Conservation (phyloP, 2,797 vertebrate genomes). For the Melanotaenia pygmaea region DNA sequence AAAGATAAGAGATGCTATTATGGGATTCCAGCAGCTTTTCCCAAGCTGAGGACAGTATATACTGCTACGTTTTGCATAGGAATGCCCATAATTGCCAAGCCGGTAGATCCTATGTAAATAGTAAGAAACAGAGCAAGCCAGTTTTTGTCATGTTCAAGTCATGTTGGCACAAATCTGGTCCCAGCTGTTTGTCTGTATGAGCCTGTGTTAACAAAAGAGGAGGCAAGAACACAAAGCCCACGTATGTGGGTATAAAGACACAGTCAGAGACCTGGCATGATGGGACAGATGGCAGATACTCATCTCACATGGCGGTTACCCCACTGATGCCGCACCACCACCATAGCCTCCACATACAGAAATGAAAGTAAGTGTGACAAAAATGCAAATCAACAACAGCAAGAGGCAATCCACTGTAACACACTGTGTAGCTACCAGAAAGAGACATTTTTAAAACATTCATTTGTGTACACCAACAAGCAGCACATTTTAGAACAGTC, state of each 20-base stretch:
- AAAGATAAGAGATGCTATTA: constrained; percentile 15
- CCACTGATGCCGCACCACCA: constrained; percentile 5
- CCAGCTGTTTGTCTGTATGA: constrained; percentile 43
- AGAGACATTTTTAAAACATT: neutral
- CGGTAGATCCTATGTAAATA: constrained; percentile 45
- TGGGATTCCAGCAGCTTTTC: constrained; percentile 15
- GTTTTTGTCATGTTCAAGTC: constrained; percentile 44
- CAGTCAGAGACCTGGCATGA: constrained; percentile 40
- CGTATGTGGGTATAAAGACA: constrained; percentile 40
- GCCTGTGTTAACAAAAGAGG: constrained; percentile 12
- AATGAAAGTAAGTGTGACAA: constrained; percentile 26
- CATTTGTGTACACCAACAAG: neutral
- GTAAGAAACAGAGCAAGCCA: constrained; percentile 55
- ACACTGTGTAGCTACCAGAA: neutral
- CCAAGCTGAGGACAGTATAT: neutral
- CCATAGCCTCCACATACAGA: constrained; percentile 5
- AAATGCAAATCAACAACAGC: constrained; percentile 37
- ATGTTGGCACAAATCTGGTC: constrained; percentile 46
- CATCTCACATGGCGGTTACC: constrained; percentile 22
- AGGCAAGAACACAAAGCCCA: constrained; percentile 2
- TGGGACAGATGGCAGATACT: constrained; percentile 60
- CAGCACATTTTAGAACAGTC: neutral
- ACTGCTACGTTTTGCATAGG: constrained; percentile 1
- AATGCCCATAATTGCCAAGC: constrained; percentile 12
- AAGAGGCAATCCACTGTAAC: neutral